phyloP scores from a whole-genome alignment of 2,113 vertebrate species.

The Corythoichthys intestinalis region DNA sequence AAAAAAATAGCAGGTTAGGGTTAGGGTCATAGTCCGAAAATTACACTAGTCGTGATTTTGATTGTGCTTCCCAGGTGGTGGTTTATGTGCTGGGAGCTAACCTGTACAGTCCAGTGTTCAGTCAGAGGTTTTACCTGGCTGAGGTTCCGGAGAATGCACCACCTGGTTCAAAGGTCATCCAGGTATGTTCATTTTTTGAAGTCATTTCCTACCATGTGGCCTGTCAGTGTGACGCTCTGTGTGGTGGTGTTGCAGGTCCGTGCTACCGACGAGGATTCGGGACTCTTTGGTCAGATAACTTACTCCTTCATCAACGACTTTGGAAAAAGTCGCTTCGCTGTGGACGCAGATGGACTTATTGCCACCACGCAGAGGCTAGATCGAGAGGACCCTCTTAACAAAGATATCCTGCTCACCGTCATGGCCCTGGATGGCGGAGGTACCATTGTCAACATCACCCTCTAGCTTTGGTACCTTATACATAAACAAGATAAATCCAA shows the following conservation, averaged over 20 bases:
- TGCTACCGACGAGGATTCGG: constrained; percentile 89
- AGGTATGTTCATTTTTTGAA: constrained; percentile 47
- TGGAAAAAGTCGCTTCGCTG: constrained; percentile 84
- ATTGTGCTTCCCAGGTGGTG: constrained; percentile 69
- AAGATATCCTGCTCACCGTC: constrained; percentile 83
- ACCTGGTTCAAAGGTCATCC: constrained; percentile 81
- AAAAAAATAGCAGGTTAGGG: no score
- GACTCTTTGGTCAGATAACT: constrained; percentile 84
- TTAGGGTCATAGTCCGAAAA: no score
- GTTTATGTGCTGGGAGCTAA: constrained; percentile 87
- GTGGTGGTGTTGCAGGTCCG: constrained; percentile 60
- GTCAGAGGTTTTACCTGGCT: constrained; percentile 86
- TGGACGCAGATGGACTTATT: constrained; percentile 84
- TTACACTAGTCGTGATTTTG: not conserved
- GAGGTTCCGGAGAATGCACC: constrained; percentile 87
- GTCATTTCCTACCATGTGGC: not conserved
- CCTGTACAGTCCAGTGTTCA: constrained; percentile 92
- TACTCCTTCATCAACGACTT: constrained; percentile 92
- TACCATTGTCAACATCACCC: constrained; percentile 3
- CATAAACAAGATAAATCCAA: not conserved
- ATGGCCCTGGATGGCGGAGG: constrained; percentile 94
- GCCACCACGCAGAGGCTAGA: constrained; percentile 84
- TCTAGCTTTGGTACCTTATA: not conserved
- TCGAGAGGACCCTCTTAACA: constrained; percentile 83
- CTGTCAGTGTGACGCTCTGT: not conserved